These are phyloP conservation scores for Rhamnusium bicolor DNA, from an alignment of 2,888 invertebrate genomes.

Conservation along the genomic window DNA sequence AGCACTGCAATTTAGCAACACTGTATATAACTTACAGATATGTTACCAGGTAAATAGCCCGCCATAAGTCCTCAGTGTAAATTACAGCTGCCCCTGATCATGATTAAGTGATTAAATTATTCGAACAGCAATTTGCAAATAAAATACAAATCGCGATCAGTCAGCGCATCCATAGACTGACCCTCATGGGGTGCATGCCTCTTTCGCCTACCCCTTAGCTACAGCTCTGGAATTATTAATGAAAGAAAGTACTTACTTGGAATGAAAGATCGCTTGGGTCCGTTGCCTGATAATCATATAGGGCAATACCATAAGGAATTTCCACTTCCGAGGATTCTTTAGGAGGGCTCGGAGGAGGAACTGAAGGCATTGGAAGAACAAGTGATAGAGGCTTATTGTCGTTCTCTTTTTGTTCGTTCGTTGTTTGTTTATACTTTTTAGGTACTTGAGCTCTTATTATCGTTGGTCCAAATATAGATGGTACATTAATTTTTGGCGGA, in stretches of 20 bases:
- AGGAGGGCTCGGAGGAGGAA: conserved; percentile 87
- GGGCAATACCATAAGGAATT: conserved; percentile 82
- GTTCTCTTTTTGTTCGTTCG: conserved; percentile 73
- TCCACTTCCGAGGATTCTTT: conserved; percentile 67
- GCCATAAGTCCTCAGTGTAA: too few relatives aligned
- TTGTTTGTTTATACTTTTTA: conserved; percentile 29
- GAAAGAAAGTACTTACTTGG: conserved; percentile 75
- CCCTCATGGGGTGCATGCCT: too few relatives aligned
- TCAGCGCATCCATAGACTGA: too few relatives aligned
- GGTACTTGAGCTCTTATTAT: conserved; percentile 80
- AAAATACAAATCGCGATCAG: too few relatives aligned
- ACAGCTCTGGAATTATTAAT: not conserved
- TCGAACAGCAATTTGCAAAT: too few relatives aligned
- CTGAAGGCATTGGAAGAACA: conserved; percentile 80
- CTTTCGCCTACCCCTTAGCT: too few relatives aligned
- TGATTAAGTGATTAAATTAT: too few relatives aligned
- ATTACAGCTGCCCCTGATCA: too few relatives aligned
- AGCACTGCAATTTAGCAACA: too few relatives aligned
- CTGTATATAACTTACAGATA: too few relatives aligned
- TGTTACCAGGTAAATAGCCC: too few relatives aligned
- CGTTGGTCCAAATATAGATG: conserved; percentile 75
- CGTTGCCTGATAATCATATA: conserved; percentile 84
- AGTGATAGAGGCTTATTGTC: conserved; percentile 58
- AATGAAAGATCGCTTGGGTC: conserved; percentile 87
- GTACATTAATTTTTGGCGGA: conserved; percentile 43